Evolutionary conservation across 2,113 vertebrate species (phyloP).

Genomic region (Alces alces): DNA sequence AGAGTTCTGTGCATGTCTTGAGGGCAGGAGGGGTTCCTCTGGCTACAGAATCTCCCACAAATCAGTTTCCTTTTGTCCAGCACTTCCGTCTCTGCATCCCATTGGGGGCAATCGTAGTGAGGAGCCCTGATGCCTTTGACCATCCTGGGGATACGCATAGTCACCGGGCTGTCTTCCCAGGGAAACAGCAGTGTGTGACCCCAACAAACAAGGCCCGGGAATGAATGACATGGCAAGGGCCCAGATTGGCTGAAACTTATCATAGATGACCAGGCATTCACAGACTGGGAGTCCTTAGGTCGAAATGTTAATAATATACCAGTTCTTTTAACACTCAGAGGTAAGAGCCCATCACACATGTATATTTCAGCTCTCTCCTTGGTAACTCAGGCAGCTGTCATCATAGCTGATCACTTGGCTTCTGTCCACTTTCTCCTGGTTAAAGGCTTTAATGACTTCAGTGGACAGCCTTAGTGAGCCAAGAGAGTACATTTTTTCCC

Average conservation of each 20-base stretch:
- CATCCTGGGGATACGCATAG: not conserved
- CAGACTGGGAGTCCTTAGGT: not conserved
- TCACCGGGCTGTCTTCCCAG: not conserved
- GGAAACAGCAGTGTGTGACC: not conserved
- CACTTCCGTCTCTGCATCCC: not conserved
- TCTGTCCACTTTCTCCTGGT: not conserved
- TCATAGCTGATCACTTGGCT: not conserved
- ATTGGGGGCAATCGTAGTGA: fast-evolving
- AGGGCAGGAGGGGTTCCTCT: not conserved
- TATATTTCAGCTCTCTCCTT: not conserved
- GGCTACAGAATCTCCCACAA: not conserved
- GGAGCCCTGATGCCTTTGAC: not conserved
- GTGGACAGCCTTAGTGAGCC: not conserved
- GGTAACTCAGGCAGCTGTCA: not conserved
- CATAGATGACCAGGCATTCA: not conserved
- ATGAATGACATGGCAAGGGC: not conserved
- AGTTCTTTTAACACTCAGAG: not conserved
- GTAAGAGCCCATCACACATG: not conserved
- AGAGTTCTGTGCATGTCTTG: fast-evolving
- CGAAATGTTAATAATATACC: not conserved
- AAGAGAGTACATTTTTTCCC: not conserved
- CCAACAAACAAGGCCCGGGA: not conserved
- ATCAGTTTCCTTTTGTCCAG: not conserved
- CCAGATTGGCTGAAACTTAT: not conserved
- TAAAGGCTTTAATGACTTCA: not conserved